Base-by-base conservation (phyloP, 2,888 invertebrate genomes). In the Ophioninae sp. region DNA sequence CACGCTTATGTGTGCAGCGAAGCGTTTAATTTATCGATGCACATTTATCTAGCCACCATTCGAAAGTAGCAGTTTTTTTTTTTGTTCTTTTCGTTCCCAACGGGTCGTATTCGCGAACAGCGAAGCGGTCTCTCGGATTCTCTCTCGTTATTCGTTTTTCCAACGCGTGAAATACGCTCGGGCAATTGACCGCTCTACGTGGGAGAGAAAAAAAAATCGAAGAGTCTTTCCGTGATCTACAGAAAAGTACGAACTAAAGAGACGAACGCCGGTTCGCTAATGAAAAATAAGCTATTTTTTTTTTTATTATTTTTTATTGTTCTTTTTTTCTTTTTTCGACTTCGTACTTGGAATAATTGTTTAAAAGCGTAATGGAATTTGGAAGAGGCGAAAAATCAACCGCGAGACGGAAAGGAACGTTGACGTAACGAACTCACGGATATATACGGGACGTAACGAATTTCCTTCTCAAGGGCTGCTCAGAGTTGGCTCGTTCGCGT, bases 21-120 rank as follows among this genome's bases (percentile, higher is more conserved):
- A 81, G 79, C 81, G 79, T 72, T 79, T 84, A 81, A 84, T 84
- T 81, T 84, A 84, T 84, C 75, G 62, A 72, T 75, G 69, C 81
- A 61, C 50, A 57, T 79, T 81, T 76, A 79, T 81, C 79, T 39
- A 69, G 23, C 78, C 20, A 41, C 73, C 69, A 67, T 81, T 67
- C 61, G 23, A 79, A 72, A 37, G 57, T 56, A 50, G 44, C 74
- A n/a, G 41, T 64, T 50, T 39, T 67, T 39, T 67, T 65, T 57
- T 75, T 44, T 39, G 44, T 61, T 77, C 30, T 59, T 21, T 61
- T 44, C 39, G 8, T 57, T 70, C 57, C 59, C 23, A 65, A 73
- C 23, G 56, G 39, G 59, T 67, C 37, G 70, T 21, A 13, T 23
- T 13, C 39, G 64, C 6, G 37, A 50, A 23, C 23, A 17, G 5